Evolutionary conservation across 2,113 vertebrate genomes (phyloP), one percentile per base, ranked within the genome.

Genomic region (Tachycineta bicolor): DNA sequence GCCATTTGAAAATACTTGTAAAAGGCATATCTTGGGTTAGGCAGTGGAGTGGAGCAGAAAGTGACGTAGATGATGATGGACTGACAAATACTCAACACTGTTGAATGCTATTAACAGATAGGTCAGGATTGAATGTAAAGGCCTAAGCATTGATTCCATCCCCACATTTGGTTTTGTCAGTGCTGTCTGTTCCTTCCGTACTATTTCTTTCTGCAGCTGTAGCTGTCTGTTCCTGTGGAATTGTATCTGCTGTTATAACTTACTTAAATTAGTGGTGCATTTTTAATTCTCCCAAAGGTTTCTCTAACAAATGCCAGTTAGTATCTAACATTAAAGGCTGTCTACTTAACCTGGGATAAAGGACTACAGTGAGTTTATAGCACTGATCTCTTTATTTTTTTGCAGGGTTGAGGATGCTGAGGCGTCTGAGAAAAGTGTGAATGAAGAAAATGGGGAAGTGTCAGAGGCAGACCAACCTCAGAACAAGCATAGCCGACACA

Each of bases 401-500:
- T 96, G 75, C 97, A 99, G 99, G 89, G 98, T 97, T 87, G 98
- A 99, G 80, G 99, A 99, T 95, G 98, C 98, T 88, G 99, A 99
- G 93, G 98, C 95, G 82, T 98, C 98, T 0, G 98, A 99, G 91
- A 98, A 97, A 90, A 99, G 99, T 91, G 96, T 98, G 46, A 99
- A 99, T 94, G 99, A 99, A 94, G 99, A 99, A 97, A 99, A 99
- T 87, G 99, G 99, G 33, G 99, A 99, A 19, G 95, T 99, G 34
- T 99, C 99, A 24, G 99, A 99, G 94, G 98, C 98, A 90, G 99
- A 99, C 52, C 99, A 98, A 80, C 97, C 95, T 92, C 98, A 97
- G 81, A 96, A 97, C 95, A 99, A 99, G 95, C 99, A 99, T 89
- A 98, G 98, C 83, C 98, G 99, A 97, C 99, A 99, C 97, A 99